phyloP scores from a whole-genome alignment of 2,888 invertebrate species.

The Agrochola lota region DNA sequence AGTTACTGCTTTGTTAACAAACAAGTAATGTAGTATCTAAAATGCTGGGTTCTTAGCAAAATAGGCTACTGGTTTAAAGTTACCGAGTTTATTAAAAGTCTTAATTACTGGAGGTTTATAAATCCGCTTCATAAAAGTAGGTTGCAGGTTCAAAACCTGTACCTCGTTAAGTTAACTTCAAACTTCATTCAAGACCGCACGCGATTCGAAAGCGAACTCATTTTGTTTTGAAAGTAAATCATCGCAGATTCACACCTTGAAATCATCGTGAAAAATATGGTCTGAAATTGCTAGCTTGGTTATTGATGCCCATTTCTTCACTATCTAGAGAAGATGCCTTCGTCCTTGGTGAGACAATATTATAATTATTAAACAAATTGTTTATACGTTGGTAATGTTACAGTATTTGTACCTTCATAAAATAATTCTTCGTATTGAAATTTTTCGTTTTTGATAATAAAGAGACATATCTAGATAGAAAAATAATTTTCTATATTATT shows the following conservation, averaged over 20 bases:
- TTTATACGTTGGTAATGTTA: too few species aligned
- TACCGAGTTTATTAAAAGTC: slow-evolving; percentile 10
- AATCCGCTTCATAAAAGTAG: neutral
- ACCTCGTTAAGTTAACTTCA: neutral
- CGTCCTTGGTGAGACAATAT: too few species aligned
- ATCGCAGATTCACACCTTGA: too few species aligned
- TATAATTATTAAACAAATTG: too few species aligned
- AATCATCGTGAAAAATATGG: too few species aligned
- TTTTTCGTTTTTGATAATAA: neutral
- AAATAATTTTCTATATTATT: slow-evolving; percentile 14
- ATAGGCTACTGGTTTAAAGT: slow-evolving; percentile 5
- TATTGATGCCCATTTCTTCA: too few species aligned
- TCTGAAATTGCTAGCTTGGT: too few species aligned
- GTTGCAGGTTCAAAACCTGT: neutral
- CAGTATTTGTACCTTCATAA: neutral
- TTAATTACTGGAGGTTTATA: slow-evolving; percentile 2
- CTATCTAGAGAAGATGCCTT: too few species aligned
- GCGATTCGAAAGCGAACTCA: neutral
- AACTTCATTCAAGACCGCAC: neutral
- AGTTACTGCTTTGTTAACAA: slow-evolving; percentile 46
- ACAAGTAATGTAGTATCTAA: slow-evolving; percentile 23
- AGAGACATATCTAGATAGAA: neutral
- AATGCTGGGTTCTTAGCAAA: slow-evolving; percentile 16
- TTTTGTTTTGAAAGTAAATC: neutral
- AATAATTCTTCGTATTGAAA: neutral